Conservation (phyloP, 2,113 vertebrate genomes). For the Salvelinus alpinus region DNA sequence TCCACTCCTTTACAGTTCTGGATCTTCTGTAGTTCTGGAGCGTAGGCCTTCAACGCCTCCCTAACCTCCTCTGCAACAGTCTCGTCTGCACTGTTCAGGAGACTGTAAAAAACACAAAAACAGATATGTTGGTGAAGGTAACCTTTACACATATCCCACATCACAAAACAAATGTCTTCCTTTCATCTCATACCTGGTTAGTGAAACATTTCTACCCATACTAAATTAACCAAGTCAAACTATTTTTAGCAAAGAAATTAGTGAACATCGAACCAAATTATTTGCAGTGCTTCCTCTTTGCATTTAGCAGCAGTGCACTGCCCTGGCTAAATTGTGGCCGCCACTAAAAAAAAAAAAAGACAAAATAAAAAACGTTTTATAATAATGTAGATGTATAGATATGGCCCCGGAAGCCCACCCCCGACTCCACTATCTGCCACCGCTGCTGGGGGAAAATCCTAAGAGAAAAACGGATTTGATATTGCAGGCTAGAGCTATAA, state of each 20-base stretch:
- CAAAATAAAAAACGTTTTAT: too few relatives aligned
- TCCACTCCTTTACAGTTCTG: conserved; percentile 80
- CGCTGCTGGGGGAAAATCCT: too few relatives aligned
- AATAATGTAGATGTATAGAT: too few relatives aligned
- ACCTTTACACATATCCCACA: background rate
- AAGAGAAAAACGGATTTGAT: background rate
- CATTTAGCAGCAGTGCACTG: too few relatives aligned
- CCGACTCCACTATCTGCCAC: too few relatives aligned
- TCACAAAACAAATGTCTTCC: background rate
- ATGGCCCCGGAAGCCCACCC: too few relatives aligned
- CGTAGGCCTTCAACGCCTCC: conserved; percentile 75
- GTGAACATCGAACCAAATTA: background rate
- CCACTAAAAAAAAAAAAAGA: too few relatives aligned
- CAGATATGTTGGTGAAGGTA: background rate
- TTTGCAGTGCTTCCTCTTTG: background rate
- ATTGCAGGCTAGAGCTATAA: background rate
- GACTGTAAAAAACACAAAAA: conserved; percentile 68
- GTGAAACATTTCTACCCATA: background rate
- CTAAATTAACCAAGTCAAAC: background rate
- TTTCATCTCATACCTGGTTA: background rate
- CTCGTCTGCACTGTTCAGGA: conserved; percentile 83
- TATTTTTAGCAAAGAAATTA: background rate
- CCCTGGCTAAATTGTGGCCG: too few relatives aligned
- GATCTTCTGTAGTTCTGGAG: conserved; percentile 73
- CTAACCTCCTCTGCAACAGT: conserved; percentile 78